Evolutionary conservation across 2,888 invertebrate genomes (phyloP).

Genomic region (Ichneumon xanthorius): DNA sequence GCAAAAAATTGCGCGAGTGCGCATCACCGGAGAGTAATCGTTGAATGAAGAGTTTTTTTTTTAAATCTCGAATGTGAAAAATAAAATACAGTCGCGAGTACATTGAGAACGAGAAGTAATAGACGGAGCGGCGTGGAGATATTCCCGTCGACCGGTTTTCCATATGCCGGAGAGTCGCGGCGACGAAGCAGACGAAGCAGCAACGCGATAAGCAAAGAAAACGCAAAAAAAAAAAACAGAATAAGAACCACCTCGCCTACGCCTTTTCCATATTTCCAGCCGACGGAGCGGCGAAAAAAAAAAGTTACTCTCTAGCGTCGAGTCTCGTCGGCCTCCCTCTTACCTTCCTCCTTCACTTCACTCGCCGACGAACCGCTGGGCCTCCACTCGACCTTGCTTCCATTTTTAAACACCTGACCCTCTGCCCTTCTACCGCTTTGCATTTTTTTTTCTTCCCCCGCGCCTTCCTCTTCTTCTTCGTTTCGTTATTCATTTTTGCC

Average conservation of each 20-base stretch:
- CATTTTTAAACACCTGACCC: constrained; percentile 60
- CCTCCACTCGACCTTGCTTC: constrained; percentile 52
- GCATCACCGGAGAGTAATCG: background rate
- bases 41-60: background rate
- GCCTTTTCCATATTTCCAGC: constrained; percentile 29
- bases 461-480: background rate
- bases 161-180: background rate
- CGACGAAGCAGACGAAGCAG: background rate
- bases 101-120: background rate
- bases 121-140: background rate
- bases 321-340: constrained; percentile 33
- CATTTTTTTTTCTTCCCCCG: constrained; percentile 5
- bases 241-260: constrained; percentile 43
- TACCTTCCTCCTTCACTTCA: constrained; percentile 14
- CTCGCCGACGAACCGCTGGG: constrained; percentile 41
- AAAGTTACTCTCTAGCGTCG: background rate
- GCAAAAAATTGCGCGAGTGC: background rate
- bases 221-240: background rate
- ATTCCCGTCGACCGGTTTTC: constrained; percentile 8
- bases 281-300: constrained; percentile 2
- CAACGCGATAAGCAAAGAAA: constrained; percentile 21
- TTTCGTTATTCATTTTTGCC: constrained; percentile 5
- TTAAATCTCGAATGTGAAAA: background rate
- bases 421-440: constrained; percentile 30
- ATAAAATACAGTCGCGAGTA: background rate